Evolutionary conservation across 2,113 vertebrate species (phyloP).

Genomic region (Physeter macrocephalus): DNA sequence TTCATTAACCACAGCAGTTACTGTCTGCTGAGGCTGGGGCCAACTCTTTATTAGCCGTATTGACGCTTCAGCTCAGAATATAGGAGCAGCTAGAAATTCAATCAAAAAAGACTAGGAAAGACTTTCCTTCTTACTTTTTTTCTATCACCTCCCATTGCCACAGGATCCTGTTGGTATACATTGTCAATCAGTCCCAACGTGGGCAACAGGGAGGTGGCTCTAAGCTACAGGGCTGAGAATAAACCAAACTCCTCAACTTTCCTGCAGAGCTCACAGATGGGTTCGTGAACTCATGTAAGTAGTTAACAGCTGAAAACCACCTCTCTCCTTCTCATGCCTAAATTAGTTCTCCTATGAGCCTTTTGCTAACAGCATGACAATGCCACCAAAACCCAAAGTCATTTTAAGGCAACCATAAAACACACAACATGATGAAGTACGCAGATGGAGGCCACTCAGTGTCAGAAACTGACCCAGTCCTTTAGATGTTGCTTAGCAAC

Average conservation of each 20-base stretch:
- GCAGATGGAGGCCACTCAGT: background rate
- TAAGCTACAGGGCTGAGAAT: background rate
- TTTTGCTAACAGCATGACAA: background rate
- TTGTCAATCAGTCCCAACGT: background rate
- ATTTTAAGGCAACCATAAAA: constrained; percentile 33
- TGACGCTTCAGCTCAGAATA: background rate
- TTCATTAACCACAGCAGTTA: background rate
- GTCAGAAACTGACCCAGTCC: constrained; percentile 41
- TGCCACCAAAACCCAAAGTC: background rate
- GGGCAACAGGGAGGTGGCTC: background rate
- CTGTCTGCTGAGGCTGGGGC: background rate
- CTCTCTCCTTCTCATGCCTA: background rate
- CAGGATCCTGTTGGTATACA: background rate
- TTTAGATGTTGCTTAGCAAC: constrained; percentile 55
- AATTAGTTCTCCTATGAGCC: background rate
- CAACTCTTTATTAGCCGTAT: background rate
- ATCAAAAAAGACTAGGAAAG: background rate
- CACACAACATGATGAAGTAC: background rate
- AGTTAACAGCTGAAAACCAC: background rate
- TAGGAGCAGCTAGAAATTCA: background rate
- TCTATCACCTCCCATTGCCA: background rate
- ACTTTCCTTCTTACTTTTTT: background rate
- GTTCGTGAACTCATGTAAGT: background rate
- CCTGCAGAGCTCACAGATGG: background rate
- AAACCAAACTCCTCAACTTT: background rate